Percentiles rank a stretch among this genome's conserved stretches.
These are phyloP conservation scores for Beroe forskalii DNA, from an alignment of 37 sponge, comb jelly and placozoan genomes.

Conservation along the genomic window DNA sequence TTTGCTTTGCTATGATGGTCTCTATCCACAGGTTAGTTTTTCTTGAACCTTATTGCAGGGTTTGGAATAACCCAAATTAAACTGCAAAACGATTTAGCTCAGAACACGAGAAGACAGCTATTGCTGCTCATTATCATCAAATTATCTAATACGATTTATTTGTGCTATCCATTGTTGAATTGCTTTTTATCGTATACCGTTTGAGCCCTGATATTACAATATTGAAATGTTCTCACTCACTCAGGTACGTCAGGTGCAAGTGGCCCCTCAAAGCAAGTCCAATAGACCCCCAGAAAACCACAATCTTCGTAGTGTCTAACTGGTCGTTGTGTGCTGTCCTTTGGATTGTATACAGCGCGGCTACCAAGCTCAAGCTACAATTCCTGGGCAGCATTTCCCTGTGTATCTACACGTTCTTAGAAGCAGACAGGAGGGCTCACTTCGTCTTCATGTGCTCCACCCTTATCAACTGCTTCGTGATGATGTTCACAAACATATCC, in stretches of 20 bases:
- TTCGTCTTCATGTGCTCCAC: conserved; percentile 46
- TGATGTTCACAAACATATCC: conserved; percentile 13
- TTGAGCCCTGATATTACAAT: too few species aligned
- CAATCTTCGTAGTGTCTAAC: not conserved
- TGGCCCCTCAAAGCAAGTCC: conserved; percentile 47
- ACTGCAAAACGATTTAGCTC: too few species aligned
- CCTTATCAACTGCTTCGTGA: not conserved
- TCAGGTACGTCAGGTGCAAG: conserved; percentile 52
- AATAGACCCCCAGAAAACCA: not conserved
- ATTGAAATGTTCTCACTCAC: too few species aligned
- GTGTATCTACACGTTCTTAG: conserved; percentile 28
- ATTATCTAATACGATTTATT: too few species aligned
- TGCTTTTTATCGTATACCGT: too few species aligned
- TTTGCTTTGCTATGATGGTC: conserved; percentile 14
- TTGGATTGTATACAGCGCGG: not conserved
- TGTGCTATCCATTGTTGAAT: too few species aligned
- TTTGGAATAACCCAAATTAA: too few species aligned
- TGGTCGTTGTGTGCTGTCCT: not conserved
- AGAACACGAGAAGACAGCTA: too few species aligned
- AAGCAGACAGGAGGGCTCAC: not conserved
- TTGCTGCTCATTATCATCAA: too few species aligned
- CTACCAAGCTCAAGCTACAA: not conserved
- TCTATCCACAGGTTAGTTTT: conserved; percentile 29
- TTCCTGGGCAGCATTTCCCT: not conserved
- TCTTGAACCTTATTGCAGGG: too few species aligned